Percentiles rank a stretch among this genome's conserved stretches.
These are phyloP conservation scores for Helicoverpa zea DNA, from an alignment of 1,140 invertebrate genomes.

Conservation along the genomic window DNA sequence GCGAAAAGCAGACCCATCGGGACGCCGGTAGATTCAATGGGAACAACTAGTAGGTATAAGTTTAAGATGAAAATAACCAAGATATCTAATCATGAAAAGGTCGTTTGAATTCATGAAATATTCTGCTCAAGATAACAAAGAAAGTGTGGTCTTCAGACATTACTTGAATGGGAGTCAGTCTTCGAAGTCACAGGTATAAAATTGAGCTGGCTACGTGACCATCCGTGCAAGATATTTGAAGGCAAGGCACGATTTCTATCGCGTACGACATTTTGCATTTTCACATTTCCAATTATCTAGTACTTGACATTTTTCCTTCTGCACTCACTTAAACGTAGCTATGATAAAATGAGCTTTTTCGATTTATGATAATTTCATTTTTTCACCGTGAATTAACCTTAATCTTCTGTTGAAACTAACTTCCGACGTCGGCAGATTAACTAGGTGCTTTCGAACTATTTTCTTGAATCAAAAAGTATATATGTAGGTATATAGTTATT, in stretches of 20 bases:
- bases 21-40: too few relatives aligned
- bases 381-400: background rate
- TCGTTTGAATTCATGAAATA: background rate
- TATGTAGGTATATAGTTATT: too few relatives aligned
- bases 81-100: background rate
- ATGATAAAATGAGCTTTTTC: background rate
- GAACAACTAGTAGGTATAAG: too few relatives aligned
- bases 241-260: conserved; percentile 40
- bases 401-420: too few relatives aligned
- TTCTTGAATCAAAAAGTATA: too few relatives aligned
- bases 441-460: too few relatives aligned
- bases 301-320: conserved; percentile 31
- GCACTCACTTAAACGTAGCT: conserved; percentile 15
- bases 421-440: too few relatives aligned
- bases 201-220: conserved; percentile 31
- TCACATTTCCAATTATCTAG: conserved; percentile 40
- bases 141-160: background rate
- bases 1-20: too few relatives aligned
- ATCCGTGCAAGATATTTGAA: conserved; percentile 10
- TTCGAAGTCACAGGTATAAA: conserved; percentile 40
- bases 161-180: conserved; percentile 7
- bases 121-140: background rate
- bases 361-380: background rate
- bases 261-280: conserved; percentile 40
- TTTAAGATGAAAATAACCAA: too few relatives aligned